These are phyloP conservation scores for Perca fluviatilis DNA, from an alignment of 2,113 vertebrate genomes.

Conservation along the genomic window DNA sequence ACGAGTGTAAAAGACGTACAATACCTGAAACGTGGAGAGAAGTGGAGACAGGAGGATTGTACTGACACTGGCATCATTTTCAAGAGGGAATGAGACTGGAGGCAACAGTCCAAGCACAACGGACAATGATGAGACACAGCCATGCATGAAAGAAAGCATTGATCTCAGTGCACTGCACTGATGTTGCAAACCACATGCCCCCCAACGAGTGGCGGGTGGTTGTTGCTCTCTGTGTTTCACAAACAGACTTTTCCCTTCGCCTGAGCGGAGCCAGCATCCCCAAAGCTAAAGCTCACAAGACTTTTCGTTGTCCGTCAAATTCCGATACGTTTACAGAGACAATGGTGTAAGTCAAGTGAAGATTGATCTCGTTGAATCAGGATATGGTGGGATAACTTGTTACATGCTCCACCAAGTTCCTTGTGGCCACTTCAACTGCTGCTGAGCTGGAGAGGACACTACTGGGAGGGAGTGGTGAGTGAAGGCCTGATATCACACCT, in stretches of 20 bases:
- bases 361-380: background rate
- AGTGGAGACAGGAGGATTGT: slow-evolving; percentile 38
- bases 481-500: slow-evolving; percentile 2
- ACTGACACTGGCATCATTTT: slow-evolving; percentile 37
- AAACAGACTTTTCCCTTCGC: slow-evolving; percentile 18
- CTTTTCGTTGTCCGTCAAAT: background rate
- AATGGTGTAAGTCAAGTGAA: slow-evolving; percentile 3
- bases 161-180: slow-evolving; percentile 49
- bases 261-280: slow-evolving; percentile 1
- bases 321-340: background rate
- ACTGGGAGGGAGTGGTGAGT: slow-evolving; percentile 64
- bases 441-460: slow-evolving; percentile 38
- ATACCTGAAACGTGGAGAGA: slow-evolving; percentile 11
- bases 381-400: slow-evolving; percentile 2
- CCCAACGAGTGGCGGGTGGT: slow-evolving; percentile 33
- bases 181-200: slow-evolving; percentile 55
- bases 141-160: slow-evolving; percentile 71
- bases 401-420: slow-evolving; percentile 7
- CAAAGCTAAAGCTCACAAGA: background rate
- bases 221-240: slow-evolving; percentile 27
- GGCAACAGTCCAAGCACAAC: slow-evolving; percentile 38
- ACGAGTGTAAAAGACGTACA: background rate
- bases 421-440: slow-evolving; percentile 6
- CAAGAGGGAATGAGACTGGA: slow-evolving; percentile 48
- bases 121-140: slow-evolving; percentile 66